phyloP scores from a whole-genome alignment of 2,888 invertebrate genomes.

The Melinaea marsaeus region DNA sequence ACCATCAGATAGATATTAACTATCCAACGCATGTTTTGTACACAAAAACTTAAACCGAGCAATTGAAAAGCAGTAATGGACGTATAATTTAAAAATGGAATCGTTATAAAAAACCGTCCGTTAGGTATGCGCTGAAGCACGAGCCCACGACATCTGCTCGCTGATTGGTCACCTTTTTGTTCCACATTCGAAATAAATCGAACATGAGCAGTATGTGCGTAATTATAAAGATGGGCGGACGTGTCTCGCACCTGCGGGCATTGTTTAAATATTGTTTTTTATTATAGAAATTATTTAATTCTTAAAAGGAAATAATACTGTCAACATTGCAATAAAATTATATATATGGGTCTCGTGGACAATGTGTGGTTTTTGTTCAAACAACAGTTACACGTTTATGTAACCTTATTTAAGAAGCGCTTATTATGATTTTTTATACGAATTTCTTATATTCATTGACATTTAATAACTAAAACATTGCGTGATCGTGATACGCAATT shows the following conservation, averaged over 20 bases:
- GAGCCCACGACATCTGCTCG: constrained; percentile 55
- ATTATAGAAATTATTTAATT: constrained; percentile 12
- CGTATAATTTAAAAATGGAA: constrained; percentile 43
- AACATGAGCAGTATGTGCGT: constrained; percentile 43
- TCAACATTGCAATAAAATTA: constrained; percentile 15
- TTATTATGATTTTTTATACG: not conserved
- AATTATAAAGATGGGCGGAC: constrained; percentile 46
- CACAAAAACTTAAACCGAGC: constrained; percentile 34
- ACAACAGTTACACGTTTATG: not conserved
- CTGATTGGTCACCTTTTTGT: constrained; percentile 57
- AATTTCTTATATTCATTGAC: no score
- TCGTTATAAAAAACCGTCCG: constrained; percentile 38
- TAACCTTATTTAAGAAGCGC: not conserved
- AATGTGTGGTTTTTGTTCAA: no score
- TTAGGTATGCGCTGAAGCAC: constrained; percentile 55
- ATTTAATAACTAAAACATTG: no score
- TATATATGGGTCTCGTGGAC: not conserved
- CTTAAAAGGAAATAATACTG: constrained; percentile 11
- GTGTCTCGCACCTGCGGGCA: constrained; percentile 51
- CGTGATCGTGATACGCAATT: no score
- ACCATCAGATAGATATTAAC: constrained; percentile 15
- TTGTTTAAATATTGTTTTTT: constrained; percentile 33
- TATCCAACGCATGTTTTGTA: constrained; percentile 30
- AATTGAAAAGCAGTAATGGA: constrained; percentile 40
- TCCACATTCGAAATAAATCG: constrained; percentile 54